A percentile compares a stretch with the other conserved stretches of the same genome.
These are phyloP conservation scores for Pseudomyrmex sp. DNA, from an alignment of 1,140 invertebrate genomes.

Conservation along the genomic window DNA sequence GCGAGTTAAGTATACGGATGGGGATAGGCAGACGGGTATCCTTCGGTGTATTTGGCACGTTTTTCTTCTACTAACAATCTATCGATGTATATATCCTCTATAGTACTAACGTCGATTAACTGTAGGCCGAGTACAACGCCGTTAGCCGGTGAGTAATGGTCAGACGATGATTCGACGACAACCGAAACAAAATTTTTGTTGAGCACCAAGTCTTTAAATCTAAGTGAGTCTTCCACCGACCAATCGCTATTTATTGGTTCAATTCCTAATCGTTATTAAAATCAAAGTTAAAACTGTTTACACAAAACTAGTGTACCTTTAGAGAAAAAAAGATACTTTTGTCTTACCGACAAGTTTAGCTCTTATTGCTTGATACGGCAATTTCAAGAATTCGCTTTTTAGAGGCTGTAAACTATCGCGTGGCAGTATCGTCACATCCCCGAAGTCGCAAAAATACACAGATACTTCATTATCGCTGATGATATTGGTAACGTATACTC, in stretches of 20 bases:
- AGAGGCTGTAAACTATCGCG: slow-evolving; percentile 83
- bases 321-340: slow-evolving; percentile 16
- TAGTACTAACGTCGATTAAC: slow-evolving; percentile 86
- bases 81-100: slow-evolving; percentile 85
- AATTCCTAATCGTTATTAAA: slow-evolving; percentile 82
- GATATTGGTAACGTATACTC: slow-evolving; percentile 70
- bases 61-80: slow-evolving; percentile 84
- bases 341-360: slow-evolving; percentile 85
- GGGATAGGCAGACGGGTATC: not conserved
- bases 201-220: slow-evolving; percentile 87
- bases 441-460: slow-evolving; percentile 86
- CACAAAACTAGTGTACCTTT: not conserved
- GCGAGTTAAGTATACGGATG: slow-evolving; percentile 6
- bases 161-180: slow-evolving; percentile 84
- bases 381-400: slow-evolving; percentile 81
- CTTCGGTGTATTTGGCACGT: slow-evolving; percentile 76
- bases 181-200: slow-evolving; percentile 86
- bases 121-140: slow-evolving; percentile 84
- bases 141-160: slow-evolving; percentile 83
- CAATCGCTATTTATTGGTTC: slow-evolving; percentile 86
- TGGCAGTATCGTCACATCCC: slow-evolving; percentile 82
- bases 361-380: slow-evolving; percentile 87
- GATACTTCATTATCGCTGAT: slow-evolving; percentile 83
- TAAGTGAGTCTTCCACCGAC: slow-evolving; percentile 86
- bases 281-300: slow-evolving; percentile 26